Percentiles rank a stretch among this genome's conserved stretches.
Evolutionary conservation across 1,140 invertebrate genomes (phyloP).

Genomic region (Pogonognathellus flavescens): DNA sequence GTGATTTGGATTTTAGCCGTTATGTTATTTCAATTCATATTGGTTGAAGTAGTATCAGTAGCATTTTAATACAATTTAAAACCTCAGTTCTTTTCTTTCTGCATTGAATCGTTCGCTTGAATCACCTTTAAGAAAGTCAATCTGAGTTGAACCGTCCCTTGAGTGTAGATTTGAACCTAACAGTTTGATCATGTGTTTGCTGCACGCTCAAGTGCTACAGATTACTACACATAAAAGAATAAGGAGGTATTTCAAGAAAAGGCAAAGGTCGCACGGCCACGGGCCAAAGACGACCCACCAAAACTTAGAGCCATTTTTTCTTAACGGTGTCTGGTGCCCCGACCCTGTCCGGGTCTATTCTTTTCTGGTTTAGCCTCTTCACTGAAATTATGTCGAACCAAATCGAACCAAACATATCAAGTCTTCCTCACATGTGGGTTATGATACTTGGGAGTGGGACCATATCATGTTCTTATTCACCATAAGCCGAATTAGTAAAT

Average conservation of each 20-base stretch:
- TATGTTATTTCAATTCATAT: not conserved
- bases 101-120: not conserved
- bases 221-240: slow-evolving; percentile 41
- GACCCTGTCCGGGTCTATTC: slow-evolving; percentile 14
- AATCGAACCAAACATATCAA: not conserved
- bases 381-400: slow-evolving; percentile 19
- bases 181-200: not conserved
- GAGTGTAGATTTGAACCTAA: not conserved
- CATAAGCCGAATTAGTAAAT: slow-evolving; percentile 7
- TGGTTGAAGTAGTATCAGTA: no score
- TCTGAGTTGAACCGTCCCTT: not conserved
- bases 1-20: slow-evolving; percentile 2
- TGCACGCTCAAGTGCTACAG: slow-evolving; percentile 27
- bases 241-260: slow-evolving; percentile 39
- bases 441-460: not conserved
- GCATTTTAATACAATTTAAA: not conserved
- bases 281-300: slow-evolving; percentile 36
- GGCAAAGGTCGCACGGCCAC: slow-evolving; percentile 46
- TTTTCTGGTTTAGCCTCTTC: slow-evolving; percentile 36
- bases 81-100: not conserved
- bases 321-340: not conserved
- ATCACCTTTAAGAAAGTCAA: slow-evolving; percentile 6
- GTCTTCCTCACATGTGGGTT: not conserved
- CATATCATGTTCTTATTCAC: not conserved
- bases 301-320: slow-evolving; percentile 41